phyloP scores from a whole-genome alignment of 2,888 invertebrate species.

The Thysanoteuthis rhombus region DNA sequence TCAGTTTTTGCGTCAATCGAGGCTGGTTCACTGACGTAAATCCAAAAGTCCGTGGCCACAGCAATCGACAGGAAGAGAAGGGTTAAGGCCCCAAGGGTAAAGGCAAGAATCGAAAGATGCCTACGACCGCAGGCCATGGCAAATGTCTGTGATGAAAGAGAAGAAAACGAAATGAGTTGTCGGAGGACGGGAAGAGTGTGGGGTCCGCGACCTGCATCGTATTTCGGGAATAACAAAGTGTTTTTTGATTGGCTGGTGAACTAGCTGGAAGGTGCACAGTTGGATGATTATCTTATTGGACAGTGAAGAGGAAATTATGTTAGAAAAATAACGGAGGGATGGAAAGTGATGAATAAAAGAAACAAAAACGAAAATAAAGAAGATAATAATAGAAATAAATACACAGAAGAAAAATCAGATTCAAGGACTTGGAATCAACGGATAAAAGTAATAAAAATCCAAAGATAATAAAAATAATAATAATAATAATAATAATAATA shows the following conservation, averaged over 20 bases:
- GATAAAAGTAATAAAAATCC: neutral
- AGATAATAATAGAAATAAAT: too few species aligned
- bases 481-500: neutral
- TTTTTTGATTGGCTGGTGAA: neutral
- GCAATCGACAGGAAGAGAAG: neutral
- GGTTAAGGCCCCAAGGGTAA: neutral
- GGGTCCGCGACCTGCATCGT: neutral
- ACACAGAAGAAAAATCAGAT: too few species aligned
- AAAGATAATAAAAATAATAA: neutral
- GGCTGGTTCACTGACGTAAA: neutral
- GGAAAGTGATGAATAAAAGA: neutral
- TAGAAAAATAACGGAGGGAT: neutral
- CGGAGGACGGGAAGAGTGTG: neutral
- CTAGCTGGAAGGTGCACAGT: neutral
- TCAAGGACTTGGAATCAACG: neutral
- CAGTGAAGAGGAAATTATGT: neutral
- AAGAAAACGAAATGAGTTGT: neutral
- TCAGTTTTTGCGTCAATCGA: slow-evolving; percentile 13
- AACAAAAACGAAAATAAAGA: neutral
- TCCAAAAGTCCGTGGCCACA: neutral
- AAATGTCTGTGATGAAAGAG: neutral
- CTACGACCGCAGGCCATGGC: neutral
- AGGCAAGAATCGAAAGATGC: neutral
- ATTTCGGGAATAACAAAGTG: neutral
- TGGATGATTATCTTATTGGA: neutral